Conservation (phyloP, 2,113 vertebrate genomes). For the Leucoraja erinaceus region DNA sequence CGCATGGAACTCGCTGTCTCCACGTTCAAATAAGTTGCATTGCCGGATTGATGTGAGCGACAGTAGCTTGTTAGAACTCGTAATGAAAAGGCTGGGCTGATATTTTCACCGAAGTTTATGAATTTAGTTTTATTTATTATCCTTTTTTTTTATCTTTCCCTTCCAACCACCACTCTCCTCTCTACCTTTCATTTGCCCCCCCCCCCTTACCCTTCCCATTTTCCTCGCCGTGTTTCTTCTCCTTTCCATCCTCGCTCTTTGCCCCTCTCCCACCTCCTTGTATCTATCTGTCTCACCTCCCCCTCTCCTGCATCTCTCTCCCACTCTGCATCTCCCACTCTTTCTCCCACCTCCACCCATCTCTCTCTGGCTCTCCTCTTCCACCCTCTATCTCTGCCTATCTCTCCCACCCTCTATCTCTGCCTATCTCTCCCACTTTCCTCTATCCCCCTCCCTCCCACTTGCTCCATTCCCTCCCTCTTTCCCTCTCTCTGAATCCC, state of each 20-base stretch:
- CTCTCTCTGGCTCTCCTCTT: too few relatives aligned
- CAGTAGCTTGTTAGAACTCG: not conserved
- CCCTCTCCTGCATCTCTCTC: too few relatives aligned
- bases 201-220: not conserved
- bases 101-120: not conserved
- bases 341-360: too few relatives aligned
- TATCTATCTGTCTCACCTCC: too few relatives aligned
- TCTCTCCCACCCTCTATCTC: not conserved
- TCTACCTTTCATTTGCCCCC: too few relatives aligned
- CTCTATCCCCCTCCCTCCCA: not conserved
- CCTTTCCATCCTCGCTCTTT: too few relatives aligned
- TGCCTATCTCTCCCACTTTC: not conserved
- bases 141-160: not conserved
- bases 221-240: too few relatives aligned
- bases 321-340: too few relatives aligned
- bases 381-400: not conserved
- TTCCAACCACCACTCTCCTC: too few relatives aligned
- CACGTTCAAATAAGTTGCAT: not conserved
- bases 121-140: not conserved
- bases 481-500: not conserved
- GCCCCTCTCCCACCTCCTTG: too few relatives aligned
- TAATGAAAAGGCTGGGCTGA: not conserved
- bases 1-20: not conserved
- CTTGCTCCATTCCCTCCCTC: not conserved
- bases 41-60: not conserved